These are phyloP conservation scores for Zapornia atra DNA, from an alignment of 2,113 vertebrate species.

Conservation along the genomic window DNA sequence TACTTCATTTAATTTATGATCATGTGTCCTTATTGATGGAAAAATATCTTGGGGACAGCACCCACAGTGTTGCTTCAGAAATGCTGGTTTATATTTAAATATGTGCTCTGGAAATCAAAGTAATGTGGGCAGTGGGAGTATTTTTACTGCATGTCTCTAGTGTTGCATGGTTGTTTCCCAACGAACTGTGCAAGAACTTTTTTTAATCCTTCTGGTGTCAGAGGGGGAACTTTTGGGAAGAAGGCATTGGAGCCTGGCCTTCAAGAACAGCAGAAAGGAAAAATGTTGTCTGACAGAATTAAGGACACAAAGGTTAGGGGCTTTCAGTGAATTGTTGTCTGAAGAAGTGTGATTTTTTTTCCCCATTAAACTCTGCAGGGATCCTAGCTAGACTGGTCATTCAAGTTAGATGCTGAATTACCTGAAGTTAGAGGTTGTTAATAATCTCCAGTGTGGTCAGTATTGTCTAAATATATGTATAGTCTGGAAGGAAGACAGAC, in stretches of 20 bases:
- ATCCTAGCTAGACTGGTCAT: neutral
- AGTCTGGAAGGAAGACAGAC: neutral
- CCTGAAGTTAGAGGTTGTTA: neutral
- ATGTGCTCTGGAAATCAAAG: neutral
- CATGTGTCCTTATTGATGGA: constrained; percentile 1
- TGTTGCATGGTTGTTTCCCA: neutral
- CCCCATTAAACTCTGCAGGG: neutral
- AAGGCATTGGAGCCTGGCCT: neutral
- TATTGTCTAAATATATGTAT: neutral
- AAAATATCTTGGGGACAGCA: constrained; percentile 29
- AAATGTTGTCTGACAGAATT: neutral
- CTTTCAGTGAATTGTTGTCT: neutral
- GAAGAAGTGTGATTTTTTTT: neutral
- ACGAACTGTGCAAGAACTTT: neutral
- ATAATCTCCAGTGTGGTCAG: neutral
- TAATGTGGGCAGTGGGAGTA: neutral
- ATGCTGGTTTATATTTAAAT: neutral
- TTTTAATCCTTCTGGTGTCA: neutral
- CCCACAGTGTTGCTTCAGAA: constrained; percentile 9
- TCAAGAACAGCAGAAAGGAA: neutral
- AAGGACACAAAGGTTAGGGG: neutral
- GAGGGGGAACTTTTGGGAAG: neutral
- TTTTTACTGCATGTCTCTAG: neutral
- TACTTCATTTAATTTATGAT: neutral
- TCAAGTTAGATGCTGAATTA: neutral